Evolutionary conservation across 2,888 invertebrate genomes (phyloP), one percentile per base, ranked within the genome.

Genomic region (Lasioglossum lativentre): DNA sequence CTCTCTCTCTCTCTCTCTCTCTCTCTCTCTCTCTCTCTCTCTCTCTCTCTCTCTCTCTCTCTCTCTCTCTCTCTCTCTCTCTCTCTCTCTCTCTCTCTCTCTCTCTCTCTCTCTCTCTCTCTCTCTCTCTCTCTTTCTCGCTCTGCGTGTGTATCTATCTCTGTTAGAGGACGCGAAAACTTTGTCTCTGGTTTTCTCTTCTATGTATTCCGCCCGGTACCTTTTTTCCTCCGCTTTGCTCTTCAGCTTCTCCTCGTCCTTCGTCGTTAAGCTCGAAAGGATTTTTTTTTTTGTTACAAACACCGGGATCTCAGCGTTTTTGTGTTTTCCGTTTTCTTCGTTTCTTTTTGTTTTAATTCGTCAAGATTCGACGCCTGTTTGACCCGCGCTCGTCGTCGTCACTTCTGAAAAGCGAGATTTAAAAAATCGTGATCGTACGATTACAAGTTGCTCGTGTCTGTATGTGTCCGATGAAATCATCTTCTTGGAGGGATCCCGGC

Each of bases 231-330:
- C 16, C 66, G n/a, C 14, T 40, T 74, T 56, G 16, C 42, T 38
- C 3, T 47, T 30, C n/a, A 10, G 30, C 19, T 19, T 70, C 63
- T 66, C 23, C 40, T 75, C 59, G 56, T 56, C 16, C 27, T 74
- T 66, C 56, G 38, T 38, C 38, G 59, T 86, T 85, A 88, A 88
- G 80, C 83, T 81, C 80, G 81, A 79, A 70, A 83, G 79, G 38
- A 38, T 82, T 75, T 71, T 45, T 75, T 63, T 45, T 75, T 47
- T 63, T 5, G 30, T 63, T 63, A 63, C 63, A 63, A 63, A 59
- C 59, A 59, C 59, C 27, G 27, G 14, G 72, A 47, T 30, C 14
- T 27, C 27, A 59, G 59, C 27, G 66, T 66, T 34, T 70, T 30
- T 30, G 52, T 42, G 30, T 19, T 52, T 52, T 52, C 52, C 23